Base-by-base conservation (phyloP, 1,140 invertebrate species). In the Eciton burchellii region DNA sequence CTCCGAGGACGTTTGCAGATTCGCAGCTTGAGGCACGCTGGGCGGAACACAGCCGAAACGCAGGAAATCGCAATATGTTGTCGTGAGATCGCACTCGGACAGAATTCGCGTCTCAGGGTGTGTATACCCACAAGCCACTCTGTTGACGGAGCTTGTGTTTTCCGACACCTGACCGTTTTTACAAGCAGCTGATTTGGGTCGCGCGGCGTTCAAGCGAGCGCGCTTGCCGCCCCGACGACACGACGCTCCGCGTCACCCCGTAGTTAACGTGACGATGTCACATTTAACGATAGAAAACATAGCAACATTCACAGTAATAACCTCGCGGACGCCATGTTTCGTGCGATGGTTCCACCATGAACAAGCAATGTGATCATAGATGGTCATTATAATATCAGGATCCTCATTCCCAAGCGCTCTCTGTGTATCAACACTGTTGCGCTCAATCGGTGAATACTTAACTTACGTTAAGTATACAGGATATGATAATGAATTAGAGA, bases 251-350 rank as follows among this genome's bases (percentile, higher is more conserved):
- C 89, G 87, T 84, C 87, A 86, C 82, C 68, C 79, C 91, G 83
- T 70, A 84, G 65, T 73, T 71, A 71, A 84, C 82, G 81, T 63
- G 68, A 84, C 81, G 59, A 85, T 90, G 71, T 86, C 84, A 87
- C 90, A 90, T 91, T 84, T 89, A 88, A 90, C 35, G 41, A 60
- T 52, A 76, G 59, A 85, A 83, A 90, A 88, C 76, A 54, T 70
- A 87, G 21, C 77, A 87, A 71, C 88, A 86, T 89, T 91, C 90
- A 88, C 86, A 91, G 86, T 81, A 87, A 92, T 91, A 89, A 92
- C 91, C 91, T 91, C 88, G 66, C 74, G 86, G 88, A 90, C 90
- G 91, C 91, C 91, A 92, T 91, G 89, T 92, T 92, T 90, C 86
- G 86, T 91, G 88, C 90, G 84, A 91, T 86, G 88, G 90, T 82